A percentile compares a stretch with the other conserved stretches of the same genome.
These are phyloP conservation scores for Cataglyphis cursor DNA, from an alignment of 2,888 invertebrate genomes.

Conservation along the genomic window DNA sequence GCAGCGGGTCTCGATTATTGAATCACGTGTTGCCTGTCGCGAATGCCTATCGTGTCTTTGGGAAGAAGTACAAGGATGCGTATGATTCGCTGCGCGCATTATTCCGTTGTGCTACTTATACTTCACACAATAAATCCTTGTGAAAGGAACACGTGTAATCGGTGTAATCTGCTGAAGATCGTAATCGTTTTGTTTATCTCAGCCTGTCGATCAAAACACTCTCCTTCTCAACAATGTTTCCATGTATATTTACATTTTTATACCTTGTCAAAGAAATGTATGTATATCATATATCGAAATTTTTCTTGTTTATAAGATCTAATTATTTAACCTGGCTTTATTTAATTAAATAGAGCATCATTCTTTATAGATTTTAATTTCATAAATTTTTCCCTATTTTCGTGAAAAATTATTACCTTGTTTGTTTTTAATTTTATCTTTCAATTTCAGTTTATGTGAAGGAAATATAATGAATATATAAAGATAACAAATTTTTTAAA, in stretches of 20 bases:
- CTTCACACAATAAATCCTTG: conserved; percentile 13
- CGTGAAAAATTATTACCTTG: not conserved
- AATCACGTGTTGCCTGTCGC: conserved; percentile 42
- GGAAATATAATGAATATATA: not conserved
- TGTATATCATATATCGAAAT: not conserved
- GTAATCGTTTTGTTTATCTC: conserved; percentile 18
- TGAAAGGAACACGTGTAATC: conserved; percentile 32
- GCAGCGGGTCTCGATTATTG: conserved; percentile 40
- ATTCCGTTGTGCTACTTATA: conserved; percentile 41
- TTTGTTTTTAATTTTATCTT: not conserved
- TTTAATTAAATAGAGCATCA: not conserved
- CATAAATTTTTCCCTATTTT: not conserved
- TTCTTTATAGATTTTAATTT: not conserved
- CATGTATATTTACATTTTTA: not conserved
- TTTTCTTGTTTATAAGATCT: not conserved
- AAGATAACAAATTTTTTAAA: not conserved
- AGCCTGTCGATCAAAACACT: not conserved
- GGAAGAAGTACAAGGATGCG: conserved; percentile 47
- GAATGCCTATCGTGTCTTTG: conserved; percentile 37
- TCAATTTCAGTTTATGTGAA: no score
- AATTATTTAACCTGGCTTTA: not conserved
- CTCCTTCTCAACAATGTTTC: conserved; percentile 1
- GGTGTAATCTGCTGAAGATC: conserved; percentile 16
- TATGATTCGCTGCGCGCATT: conserved; percentile 33
- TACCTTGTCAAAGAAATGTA: no score